phyloP scores from a whole-genome alignment of 1,140 invertebrate genomes.

The Antheraea pernyi region DNA sequence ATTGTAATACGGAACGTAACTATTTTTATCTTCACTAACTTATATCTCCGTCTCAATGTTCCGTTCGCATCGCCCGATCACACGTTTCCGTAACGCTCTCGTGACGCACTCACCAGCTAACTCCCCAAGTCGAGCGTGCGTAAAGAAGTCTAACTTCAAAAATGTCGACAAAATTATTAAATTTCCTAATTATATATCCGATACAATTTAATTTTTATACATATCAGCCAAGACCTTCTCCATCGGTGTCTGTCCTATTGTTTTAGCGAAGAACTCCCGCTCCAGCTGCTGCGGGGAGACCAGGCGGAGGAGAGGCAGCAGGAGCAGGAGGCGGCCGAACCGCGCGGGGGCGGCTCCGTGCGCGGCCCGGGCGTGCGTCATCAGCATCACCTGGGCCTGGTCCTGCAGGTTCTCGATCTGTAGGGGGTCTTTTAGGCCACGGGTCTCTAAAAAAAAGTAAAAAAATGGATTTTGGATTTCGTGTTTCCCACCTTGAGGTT shows the following conservation, averaged over 20 bases:
- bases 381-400: slow-evolving; percentile 90
- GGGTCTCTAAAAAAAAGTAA: slow-evolving; percentile 83
- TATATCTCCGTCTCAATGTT: no score
- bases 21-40: no score
- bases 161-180: no score
- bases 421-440: slow-evolving; percentile 95
- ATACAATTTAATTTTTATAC: slow-evolving; percentile 90
- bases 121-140: no score
- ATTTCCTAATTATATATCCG: no score
- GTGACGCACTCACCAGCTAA: no score
- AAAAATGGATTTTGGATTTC: slow-evolving; percentile 5
- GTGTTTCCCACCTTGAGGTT: no score
- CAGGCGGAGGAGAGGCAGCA: slow-evolving; percentile 91
- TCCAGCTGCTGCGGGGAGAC: slow-evolving; percentile 90
- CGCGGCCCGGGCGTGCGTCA: slow-evolving; percentile 60
- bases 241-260: slow-evolving; percentile 98
- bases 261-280: slow-evolving; percentile 95
- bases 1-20: no score
- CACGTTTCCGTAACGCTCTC: no score
- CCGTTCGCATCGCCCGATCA: no score
- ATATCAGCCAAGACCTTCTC: slow-evolving; percentile 99
- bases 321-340: slow-evolving; percentile 94
- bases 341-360: slow-evolving; percentile 72
- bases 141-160: no score
- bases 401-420: slow-evolving; percentile 99